Base-by-base conservation (phyloP, 2,888 invertebrate genomes). In the Pristionchus entomophagus region DNA sequence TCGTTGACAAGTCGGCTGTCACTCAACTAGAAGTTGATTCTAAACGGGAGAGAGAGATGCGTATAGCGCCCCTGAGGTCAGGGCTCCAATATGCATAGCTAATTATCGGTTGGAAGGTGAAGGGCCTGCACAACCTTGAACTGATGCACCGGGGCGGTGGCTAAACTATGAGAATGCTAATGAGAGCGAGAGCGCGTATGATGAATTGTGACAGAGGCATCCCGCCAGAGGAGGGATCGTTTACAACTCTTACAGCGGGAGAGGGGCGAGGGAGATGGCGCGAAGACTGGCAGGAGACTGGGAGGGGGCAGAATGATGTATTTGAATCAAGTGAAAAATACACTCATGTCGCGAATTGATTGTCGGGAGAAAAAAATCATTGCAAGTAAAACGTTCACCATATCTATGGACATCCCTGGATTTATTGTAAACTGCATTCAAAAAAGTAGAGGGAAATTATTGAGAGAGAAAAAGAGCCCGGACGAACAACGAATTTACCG, bases 171-270 rank as follows among this genome's bases (percentile, higher is more conserved):
- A 26, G 45, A 73, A 73, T 73, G 38, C 73, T 65, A 35, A 65
- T 65, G 65, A 35, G 65, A 65, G 73, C 26, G 73, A 14, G 35
- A 14, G 73, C 65, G 26, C 59, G 12, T 65, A 73, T 73, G 73
- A 73, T 73, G 73, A 73, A 73, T 73, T 73, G 73, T 73, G 38
- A 45, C 73, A 41, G 73, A 26, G 73, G 41, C 8, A 45, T 45
- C 41, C 41, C 41, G 17, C 73, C n/a, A 41, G 32, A 26, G 45
- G 41, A n/a, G 10, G 22, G 41, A 41, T 73, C 73, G 41, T 73
- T 73, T 73, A 73, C 73, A 73, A 73, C 73, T 73, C 73, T 73
- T 73, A 73, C 73, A 73, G 73, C 73, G 41, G 26, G 35, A 26
- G 26, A n/a, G 45, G n/a, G 45, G 14, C 41, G 41, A 73, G 73